Base-by-base conservation (phyloP, 2,888 invertebrate genomes). In the Macroteleia sp. region DNA sequence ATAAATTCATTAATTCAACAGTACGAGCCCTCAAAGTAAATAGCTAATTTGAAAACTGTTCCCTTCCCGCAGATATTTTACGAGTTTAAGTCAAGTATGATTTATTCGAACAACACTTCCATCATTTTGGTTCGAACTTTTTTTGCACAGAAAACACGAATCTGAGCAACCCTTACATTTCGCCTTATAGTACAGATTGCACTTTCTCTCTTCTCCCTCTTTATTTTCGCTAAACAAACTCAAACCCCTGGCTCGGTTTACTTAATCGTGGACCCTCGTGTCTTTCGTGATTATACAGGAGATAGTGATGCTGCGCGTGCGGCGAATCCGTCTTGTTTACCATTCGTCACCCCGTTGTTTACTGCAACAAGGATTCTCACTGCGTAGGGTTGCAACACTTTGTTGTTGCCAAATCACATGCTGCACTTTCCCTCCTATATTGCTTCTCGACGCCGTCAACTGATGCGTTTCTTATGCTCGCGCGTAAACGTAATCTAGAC, bases 271-370 rank as follows among this genome's bases (percentile, higher is more conserved):
- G 57, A 64, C 69, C 76, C 76, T 76, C 76, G 69, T 69, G 76
- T 67, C 67, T 69, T 62, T 57, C 64, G 44, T 70, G 76, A 64
- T 76, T 76, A 76, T 76, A 62, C 76, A 36, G 34, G 57, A 70
- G 69, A 64, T 64, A 67, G 67, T 61, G 69, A 69, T 62, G 69
- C 67, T 62, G 62, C 75, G 70, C 77, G 70, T 71, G 77, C 71
- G 64, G 67, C 59, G 32, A 56, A 71, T 66, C 77, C 67, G 54
- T 67, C 66, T 71, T 77, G 77, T 77, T 77, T 77, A 56, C 77
- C 61, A 61, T 77, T 67, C 77, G 77, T 71, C 77, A 66, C 77
- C 77, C 70, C 41, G 76, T 76, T 76, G 76, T 76, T 76, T 76
- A 76, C 70, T 70, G 57, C 81, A 64, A 78, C 81, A 61, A 44